A percentile compares a stretch with the other conserved stretches of the same genome.
phyloP scores from a whole-genome alignment of 2,888 invertebrate genomes.

The Caenorhabditis sp. region DNA sequence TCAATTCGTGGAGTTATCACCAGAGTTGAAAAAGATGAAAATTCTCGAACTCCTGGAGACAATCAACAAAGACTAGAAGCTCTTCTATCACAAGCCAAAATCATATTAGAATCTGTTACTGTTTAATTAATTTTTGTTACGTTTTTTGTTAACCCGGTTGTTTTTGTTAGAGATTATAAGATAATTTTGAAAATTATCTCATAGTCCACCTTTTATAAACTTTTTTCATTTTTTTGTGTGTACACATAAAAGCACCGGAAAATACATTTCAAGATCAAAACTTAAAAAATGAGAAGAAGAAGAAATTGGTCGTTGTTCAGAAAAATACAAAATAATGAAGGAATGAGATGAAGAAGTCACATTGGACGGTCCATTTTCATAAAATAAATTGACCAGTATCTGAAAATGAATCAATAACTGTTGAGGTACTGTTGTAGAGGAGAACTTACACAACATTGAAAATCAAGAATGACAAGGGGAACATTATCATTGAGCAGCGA shows the following conservation, averaged over 20 bases:
- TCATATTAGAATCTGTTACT: conserved; percentile 13
- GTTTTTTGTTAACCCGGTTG: conserved; percentile 2
- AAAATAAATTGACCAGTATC: conserved; percentile 68
- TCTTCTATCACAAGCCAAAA: conserved; percentile 11
- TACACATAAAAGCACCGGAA: conserved; percentile 4
- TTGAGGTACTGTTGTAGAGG: not conserved
- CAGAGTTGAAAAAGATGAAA: conserved; percentile 28
- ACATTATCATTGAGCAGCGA: conserved; percentile 70
- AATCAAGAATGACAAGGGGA: conserved; percentile 68
- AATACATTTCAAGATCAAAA: not conserved
- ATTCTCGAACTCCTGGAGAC: conserved; percentile 9
- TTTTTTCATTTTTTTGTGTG: not conserved
- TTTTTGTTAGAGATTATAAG: not conserved
- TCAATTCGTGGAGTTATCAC: conserved; percentile 21
- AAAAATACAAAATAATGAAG: no score
- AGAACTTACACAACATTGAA: conserved; percentile 67
- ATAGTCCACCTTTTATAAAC: not conserved
- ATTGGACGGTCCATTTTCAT: conserved; percentile 67
- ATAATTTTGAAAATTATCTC: not conserved
- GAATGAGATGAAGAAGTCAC: conserved; percentile 23
- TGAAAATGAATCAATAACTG: conserved; percentile 22
- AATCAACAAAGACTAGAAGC: conserved; percentile 6
- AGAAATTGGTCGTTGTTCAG: not conserved
- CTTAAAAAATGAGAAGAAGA: not conserved
- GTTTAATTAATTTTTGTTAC: conserved; percentile 9